These are phyloP conservation scores for Takifugu flavidus DNA, from an alignment of 2,113 vertebrate genomes.

Conservation along the genomic window DNA sequence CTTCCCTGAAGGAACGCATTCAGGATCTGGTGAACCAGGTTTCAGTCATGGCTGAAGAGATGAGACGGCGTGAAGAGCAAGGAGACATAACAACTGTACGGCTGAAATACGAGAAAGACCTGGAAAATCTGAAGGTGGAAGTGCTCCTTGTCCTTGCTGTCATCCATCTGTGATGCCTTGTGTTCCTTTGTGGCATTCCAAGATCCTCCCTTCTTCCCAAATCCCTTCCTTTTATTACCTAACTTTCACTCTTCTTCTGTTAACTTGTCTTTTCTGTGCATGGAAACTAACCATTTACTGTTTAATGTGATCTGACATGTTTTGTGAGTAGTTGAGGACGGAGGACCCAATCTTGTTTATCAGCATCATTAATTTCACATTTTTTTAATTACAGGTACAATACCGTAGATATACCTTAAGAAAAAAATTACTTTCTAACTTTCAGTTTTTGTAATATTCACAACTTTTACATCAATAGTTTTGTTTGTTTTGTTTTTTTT, in stretches of 20 bases:
- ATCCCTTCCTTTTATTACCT: constrained; percentile 30
- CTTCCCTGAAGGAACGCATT: constrained; percentile 66
- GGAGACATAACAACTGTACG: constrained; percentile 64
- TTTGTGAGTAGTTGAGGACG: constrained; percentile 33
- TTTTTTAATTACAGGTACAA: background rate
- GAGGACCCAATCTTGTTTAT: background rate
- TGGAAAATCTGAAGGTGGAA: constrained; percentile 82
- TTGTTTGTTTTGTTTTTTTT: background rate
- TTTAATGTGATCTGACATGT: constrained; percentile 57
- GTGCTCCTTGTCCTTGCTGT: constrained; percentile 72
- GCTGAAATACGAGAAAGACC: constrained; percentile 80
- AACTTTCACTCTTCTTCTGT: constrained; percentile 33
- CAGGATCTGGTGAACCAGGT: constrained; percentile 72
- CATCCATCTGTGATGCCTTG: constrained; percentile 74
- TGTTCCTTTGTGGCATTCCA: constrained; percentile 75
- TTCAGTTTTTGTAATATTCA: background rate
- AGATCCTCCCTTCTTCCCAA: constrained; percentile 50
- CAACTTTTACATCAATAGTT: background rate
- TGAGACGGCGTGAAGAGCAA: constrained; percentile 64
- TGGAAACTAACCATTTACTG: constrained; percentile 64
- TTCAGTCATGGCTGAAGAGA: constrained; percentile 69
- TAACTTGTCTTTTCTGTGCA: constrained; percentile 65
- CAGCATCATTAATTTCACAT: background rate
- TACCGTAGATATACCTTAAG: background rate
- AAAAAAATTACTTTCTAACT: background rate